Evolutionary conservation across 2,888 invertebrate species (phyloP).

Genomic region (Buathra laborator): DNA sequence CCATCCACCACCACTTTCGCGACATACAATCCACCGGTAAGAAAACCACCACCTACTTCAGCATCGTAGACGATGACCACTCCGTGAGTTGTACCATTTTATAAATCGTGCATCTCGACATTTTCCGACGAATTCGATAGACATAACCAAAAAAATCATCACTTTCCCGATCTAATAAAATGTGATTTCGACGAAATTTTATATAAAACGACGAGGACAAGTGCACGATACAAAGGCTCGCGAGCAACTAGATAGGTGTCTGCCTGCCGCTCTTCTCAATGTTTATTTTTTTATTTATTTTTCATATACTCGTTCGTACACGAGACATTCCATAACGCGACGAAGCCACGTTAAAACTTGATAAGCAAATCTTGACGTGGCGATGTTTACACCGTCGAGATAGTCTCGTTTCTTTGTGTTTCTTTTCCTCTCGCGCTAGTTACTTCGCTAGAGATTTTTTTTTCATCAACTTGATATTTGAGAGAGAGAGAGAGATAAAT

Average conservation of each 20-base stretch:
- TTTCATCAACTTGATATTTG: conserved; percentile 41
- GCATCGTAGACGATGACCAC: conserved; percentile 18
- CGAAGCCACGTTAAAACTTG: conserved; percentile 59
- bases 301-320: conserved; percentile 35
- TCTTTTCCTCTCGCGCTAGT: conserved; percentile 23
- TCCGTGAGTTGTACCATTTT: neutral
- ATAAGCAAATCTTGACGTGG: conserved; percentile 66
- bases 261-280: neutral
- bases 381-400: conserved; percentile 62
- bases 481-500: neutral
- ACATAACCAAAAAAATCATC: too few relatives aligned
- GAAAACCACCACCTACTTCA: conserved; percentile 37
- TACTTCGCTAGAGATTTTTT: conserved; percentile 33
- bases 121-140: neutral
- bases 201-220: neutral
- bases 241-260: conserved; percentile 54
- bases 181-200: neutral
- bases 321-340: conserved; percentile 48
- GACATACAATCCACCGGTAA: conserved; percentile 28
- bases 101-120: neutral
- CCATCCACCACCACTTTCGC: conserved; percentile 60
- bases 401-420: conserved; percentile 33
- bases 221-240: conserved; percentile 57
- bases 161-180: too few relatives aligned
- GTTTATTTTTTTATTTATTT: conserved; percentile 20